These are phyloP conservation scores for Panopea generosa DNA, from an alignment of 2,888 invertebrate species.

Conservation along the genomic window DNA sequence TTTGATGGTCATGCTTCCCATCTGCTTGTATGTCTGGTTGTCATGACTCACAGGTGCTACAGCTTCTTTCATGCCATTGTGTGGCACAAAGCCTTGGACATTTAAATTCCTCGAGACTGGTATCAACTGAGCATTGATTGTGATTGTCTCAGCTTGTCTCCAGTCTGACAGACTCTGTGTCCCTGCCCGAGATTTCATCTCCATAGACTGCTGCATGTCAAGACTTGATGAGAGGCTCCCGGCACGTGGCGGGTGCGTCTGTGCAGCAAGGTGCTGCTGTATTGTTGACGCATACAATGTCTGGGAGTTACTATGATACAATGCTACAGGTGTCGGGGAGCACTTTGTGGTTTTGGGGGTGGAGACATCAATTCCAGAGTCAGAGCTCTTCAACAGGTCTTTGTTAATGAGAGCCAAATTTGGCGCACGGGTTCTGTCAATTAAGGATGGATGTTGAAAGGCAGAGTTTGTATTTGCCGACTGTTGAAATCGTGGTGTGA, in stretches of 20 bases:
- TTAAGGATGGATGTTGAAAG: slow-evolving; percentile 69
- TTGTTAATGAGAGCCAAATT: slow-evolving; percentile 68
- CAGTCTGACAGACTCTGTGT: slow-evolving; percentile 59
- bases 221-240: slow-evolving; percentile 55
- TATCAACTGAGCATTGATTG: slow-evolving; percentile 59
- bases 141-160: slow-evolving; percentile 43
- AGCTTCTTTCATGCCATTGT: slow-evolving; percentile 56
- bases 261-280: slow-evolving; percentile 68
- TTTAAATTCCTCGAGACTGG: slow-evolving; percentile 35
- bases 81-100: slow-evolving; percentile 36
- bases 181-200: slow-evolving; percentile 44
- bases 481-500: slow-evolving; percentile 76
- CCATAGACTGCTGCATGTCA: slow-evolving; percentile 27
- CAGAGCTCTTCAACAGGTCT: slow-evolving; percentile 74
- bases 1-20: slow-evolving; percentile 21
- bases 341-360: slow-evolving; percentile 66
- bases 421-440: slow-evolving; percentile 50
- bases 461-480: slow-evolving; percentile 59
- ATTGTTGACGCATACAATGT: slow-evolving; percentile 60
- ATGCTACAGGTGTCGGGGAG: slow-evolving; percentile 41
- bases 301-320: slow-evolving; percentile 16
- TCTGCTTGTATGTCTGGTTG: slow-evolving; percentile 12
- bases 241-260: slow-evolving; percentile 38
- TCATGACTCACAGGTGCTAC: slow-evolving; percentile 7
- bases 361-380: slow-evolving; percentile 79